phyloP scores from a whole-genome alignment of 2,888 invertebrate species.

The Sinhomidia bicolor region DNA sequence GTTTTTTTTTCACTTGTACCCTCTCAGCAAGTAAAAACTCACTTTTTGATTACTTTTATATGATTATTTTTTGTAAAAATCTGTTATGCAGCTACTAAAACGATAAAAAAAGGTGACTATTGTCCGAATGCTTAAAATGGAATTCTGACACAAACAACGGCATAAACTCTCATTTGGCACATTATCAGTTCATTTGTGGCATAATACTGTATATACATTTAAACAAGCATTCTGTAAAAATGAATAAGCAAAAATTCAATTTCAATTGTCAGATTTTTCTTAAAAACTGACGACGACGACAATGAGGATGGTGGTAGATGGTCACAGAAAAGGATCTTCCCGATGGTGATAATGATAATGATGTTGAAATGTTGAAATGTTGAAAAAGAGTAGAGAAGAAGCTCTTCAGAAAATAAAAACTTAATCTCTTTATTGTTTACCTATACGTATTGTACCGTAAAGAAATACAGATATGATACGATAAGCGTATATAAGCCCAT shows the following conservation, averaged over 20 bases:
- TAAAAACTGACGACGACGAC: not conserved
- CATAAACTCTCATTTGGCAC: no score
- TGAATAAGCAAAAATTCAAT: conserved; percentile 5
- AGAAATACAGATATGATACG: not conserved
- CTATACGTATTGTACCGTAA: not conserved
- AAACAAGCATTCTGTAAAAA: not conserved
- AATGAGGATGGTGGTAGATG: not conserved
- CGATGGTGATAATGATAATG: not conserved
- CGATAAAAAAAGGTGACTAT: no score
- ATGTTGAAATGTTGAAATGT: not conserved
- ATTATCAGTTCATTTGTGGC: no score
- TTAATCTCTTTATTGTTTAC: conserved; percentile 39
- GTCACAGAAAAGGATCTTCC: not conserved
- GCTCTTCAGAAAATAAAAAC: not conserved
- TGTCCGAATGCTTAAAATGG: no score
- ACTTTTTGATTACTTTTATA: no score
- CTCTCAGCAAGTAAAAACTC: not conserved
- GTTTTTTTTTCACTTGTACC: not conserved
- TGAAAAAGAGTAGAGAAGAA: not conserved
- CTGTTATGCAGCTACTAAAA: no score
- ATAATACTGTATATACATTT: not conserved
- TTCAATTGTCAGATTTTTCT: conserved; percentile 5
- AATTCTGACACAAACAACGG: no score
- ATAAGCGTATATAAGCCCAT: not conserved
- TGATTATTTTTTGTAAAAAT: no score